Evolutionary conservation across 2,797 vertebrate genomes (phyloP).

Genomic region (Pteronotus mesoamericanus): DNA sequence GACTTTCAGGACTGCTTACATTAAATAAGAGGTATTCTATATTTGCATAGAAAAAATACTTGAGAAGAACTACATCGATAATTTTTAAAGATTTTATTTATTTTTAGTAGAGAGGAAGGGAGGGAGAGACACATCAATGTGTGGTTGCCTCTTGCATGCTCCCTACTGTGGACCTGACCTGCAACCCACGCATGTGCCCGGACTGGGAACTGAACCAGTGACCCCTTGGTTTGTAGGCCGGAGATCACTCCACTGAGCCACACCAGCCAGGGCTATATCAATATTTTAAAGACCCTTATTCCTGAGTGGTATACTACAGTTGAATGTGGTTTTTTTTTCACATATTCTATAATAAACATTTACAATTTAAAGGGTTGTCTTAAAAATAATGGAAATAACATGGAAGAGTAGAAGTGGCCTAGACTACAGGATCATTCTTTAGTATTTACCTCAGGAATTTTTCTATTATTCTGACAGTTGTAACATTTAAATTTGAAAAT

Average conservation of each 20-base stretch:
- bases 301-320: not conserved
- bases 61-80: not conserved
- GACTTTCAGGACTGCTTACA: not conserved
- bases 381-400: not conserved
- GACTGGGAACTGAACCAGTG: no score
- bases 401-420: not conserved
- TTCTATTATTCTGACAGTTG: conserved; percentile 36
- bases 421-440: not conserved
- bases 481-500: conserved; percentile 50
- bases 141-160: no score
- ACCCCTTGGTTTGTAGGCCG: no score
- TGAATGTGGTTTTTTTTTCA: not conserved
- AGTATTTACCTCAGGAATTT: not conserved
- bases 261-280: no score
- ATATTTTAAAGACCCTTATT: not conserved
- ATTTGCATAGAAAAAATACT: not conserved
- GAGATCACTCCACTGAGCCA: no score
- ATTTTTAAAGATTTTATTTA: no score
- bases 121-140: no score
- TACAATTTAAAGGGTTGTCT: conserved; percentile 31
- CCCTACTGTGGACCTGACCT: no score
- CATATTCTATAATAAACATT: not conserved
- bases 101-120: no score
- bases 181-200: no score
- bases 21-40: not conserved